These are phyloP conservation scores for Dufourea novaeangliae DNA, from an alignment of 1,140 invertebrate genomes.

Conservation along the genomic window DNA sequence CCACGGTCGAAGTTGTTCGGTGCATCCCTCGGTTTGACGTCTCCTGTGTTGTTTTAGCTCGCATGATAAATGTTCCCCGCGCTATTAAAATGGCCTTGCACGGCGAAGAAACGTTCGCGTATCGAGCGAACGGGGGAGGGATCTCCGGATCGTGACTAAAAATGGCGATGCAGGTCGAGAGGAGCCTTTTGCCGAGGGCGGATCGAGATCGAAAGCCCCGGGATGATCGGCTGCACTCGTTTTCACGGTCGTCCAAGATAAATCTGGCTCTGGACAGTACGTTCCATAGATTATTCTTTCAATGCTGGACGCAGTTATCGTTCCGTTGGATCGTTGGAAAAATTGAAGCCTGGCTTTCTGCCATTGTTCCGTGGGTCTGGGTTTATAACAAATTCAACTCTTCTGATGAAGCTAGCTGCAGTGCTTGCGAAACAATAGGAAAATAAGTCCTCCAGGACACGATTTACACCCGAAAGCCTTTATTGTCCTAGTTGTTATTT, in stretches of 20 bases:
- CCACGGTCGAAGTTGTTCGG: neutral
- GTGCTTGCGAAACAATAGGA: too few relatives aligned
- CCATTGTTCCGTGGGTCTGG: too few relatives aligned
- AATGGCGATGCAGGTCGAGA: slow-evolving; percentile 57
- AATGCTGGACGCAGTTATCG: neutral
- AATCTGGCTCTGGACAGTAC: neutral
- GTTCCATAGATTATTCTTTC: slow-evolving; percentile 20
- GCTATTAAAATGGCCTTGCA: slow-evolving; percentile 44
- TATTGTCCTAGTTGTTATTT: too few relatives aligned
- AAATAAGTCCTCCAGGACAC: too few relatives aligned
- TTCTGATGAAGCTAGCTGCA: too few relatives aligned
- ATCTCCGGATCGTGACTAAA: slow-evolving; percentile 60
- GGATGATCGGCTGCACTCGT: slow-evolving; percentile 45
- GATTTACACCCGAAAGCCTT: too few relatives aligned
- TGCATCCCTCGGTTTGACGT: neutral
- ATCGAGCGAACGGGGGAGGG: slow-evolving; percentile 10
- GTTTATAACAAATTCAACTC: too few relatives aligned
- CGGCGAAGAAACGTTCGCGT: slow-evolving; percentile 12
- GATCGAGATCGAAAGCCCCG: slow-evolving; percentile 43
- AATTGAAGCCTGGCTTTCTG: neutral
- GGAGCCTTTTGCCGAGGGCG: slow-evolving; percentile 41
- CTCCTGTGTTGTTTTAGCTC: neutral
- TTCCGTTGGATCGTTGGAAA: neutral
- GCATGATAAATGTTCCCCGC: slow-evolving; percentile 40
- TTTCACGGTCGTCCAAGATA: slow-evolving; percentile 58